phyloP scores from a whole-genome alignment of 2,888 invertebrate genomes.

The Strigamia transsilvanica region DNA sequence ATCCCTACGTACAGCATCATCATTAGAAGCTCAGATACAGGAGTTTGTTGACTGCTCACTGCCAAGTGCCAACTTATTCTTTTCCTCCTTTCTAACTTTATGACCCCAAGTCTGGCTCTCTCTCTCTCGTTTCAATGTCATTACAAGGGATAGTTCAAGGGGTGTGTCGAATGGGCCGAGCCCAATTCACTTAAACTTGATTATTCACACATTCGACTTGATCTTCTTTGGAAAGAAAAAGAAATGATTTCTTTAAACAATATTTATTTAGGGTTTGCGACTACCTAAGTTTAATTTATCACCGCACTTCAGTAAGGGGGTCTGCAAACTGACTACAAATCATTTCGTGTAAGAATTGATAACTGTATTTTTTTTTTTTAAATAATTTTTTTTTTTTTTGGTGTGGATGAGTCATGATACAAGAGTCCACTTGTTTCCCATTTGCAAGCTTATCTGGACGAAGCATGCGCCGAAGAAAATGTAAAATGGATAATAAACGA shows the following conservation, averaged over 20 bases:
- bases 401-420: slow-evolving; percentile 12
- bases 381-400: neutral
- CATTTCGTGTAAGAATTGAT: slow-evolving; percentile 9
- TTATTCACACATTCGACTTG: slow-evolving; percentile 16
- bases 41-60: slow-evolving; percentile 43
- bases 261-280: neutral
- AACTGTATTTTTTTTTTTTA: neutral
- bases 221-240: neutral
- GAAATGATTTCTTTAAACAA: neutral
- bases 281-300: neutral
- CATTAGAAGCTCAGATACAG: neutral
- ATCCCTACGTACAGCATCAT: slow-evolving; percentile 22
- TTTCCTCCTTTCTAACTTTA: neutral
- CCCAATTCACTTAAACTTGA: slow-evolving; percentile 39
- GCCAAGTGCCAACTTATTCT: slow-evolving; percentile 16
- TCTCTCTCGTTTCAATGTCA: slow-evolving; percentile 42
- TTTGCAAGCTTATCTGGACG: slow-evolving; percentile 28
- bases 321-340: slow-evolving; percentile 8
- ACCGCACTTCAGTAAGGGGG: neutral
- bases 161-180: slow-evolving; percentile 32
- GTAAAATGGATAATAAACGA: neutral
- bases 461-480: neutral
- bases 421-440: slow-evolving; percentile 37
- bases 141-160: slow-evolving; percentile 43
- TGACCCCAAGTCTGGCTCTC: slow-evolving; percentile 44